A percentile compares a stretch with the other conserved stretches of the same genome.
phyloP scores from a whole-genome alignment of 2,888 invertebrate genomes.

The Pachydiplax longipennis region DNA sequence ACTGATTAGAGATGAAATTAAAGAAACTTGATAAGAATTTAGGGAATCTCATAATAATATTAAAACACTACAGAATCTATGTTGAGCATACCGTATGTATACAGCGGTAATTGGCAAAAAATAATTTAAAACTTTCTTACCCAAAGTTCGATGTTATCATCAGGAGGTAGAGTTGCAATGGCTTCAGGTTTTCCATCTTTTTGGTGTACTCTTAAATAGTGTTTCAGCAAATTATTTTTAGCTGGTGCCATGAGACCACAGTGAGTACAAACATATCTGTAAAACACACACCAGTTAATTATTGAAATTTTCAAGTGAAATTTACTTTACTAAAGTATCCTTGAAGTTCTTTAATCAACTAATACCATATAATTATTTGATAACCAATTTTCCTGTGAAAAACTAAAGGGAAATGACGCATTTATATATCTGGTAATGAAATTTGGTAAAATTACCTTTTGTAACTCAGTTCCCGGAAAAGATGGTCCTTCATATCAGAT shows the following conservation, averaged over 20 bases:
- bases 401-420: too few species aligned
- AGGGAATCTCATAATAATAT: too few species aligned
- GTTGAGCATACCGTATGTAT: too few species aligned
- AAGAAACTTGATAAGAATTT: too few species aligned
- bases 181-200: constrained; percentile 56
- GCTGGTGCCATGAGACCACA: constrained; percentile 69
- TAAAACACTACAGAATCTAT: too few species aligned
- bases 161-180: constrained; percentile 58
- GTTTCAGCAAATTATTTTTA: constrained; percentile 64
- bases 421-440: too few species aligned
- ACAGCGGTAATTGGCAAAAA: too few species aligned
- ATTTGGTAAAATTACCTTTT: constrained; percentile 70
- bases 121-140: constrained; percentile 54
- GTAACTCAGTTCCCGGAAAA: constrained; percentile 72
- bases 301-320: neutral
- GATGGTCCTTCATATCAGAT: constrained; percentile 70
- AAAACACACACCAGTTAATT: constrained; percentile 52
- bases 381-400: too few species aligned
- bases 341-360: too few species aligned
- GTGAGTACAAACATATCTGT: constrained; percentile 67
- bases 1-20: too few species aligned
- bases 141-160: constrained; percentile 65
- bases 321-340: too few species aligned
- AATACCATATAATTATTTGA: too few species aligned
- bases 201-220: constrained; percentile 64